Conservation (phyloP, 2,797 vertebrate species). For the Chaetodon trifasciatus region DNA sequence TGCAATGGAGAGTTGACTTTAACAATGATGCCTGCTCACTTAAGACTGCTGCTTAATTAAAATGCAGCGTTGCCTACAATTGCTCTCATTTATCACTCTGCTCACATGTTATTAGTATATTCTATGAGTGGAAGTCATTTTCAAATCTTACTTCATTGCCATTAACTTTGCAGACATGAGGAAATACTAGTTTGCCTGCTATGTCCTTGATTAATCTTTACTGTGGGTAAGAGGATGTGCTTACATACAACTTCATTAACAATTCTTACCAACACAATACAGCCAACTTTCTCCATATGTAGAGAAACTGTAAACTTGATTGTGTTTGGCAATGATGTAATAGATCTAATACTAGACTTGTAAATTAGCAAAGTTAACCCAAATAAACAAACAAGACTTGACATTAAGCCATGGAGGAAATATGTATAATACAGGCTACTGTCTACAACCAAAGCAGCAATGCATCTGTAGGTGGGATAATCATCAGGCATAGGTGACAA, state of each 20-base stretch:
- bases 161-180: slow-evolving; percentile 63
- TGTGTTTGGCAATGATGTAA: slow-evolving; percentile 10
- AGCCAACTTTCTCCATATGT: slow-evolving; percentile 9
- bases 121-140: slow-evolving; percentile 65
- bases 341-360: background rate
- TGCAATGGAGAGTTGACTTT: slow-evolving; percentile 80
- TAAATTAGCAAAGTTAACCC: background rate
- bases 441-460: background rate
- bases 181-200: slow-evolving; percentile 61
- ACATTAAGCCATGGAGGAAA: slow-evolving; percentile 2
- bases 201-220: slow-evolving; percentile 65
- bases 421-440: background rate
- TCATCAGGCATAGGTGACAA: background rate
- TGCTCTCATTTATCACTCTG: slow-evolving; percentile 78
- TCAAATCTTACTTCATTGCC: slow-evolving; percentile 61
- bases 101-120: slow-evolving; percentile 72
- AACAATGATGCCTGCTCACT: slow-evolving; percentile 80
- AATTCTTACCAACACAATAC: slow-evolving; percentile 23
- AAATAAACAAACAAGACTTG: slow-evolving; percentile 12
- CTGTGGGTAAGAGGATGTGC: slow-evolving; percentile 51
- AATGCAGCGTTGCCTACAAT: slow-evolving; percentile 78
- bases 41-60: slow-evolving; percentile 83
- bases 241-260: slow-evolving; percentile 47
- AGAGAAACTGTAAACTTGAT: background rate
- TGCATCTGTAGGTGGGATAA: background rate